These are phyloP conservation scores for Argyra leucocephala DNA, from an alignment of 2,888 invertebrate genomes.

Conservation along the genomic window DNA sequence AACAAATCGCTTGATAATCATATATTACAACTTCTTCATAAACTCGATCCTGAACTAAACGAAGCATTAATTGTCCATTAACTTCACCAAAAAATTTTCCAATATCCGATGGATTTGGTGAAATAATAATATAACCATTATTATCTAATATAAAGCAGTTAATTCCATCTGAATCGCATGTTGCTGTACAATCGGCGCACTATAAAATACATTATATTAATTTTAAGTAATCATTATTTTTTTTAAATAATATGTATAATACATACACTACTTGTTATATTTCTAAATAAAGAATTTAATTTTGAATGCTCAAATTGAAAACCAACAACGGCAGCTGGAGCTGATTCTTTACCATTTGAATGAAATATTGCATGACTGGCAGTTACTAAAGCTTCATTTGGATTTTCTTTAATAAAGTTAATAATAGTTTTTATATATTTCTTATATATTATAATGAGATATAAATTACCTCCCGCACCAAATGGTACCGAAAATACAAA, in stretches of 20 bases:
- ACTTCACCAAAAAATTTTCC: slow-evolving; percentile 84
- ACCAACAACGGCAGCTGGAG: slow-evolving; percentile 61
- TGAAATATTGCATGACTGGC: slow-evolving; percentile 78
- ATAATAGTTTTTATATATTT: background rate
- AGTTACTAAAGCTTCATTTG: slow-evolving; percentile 61
- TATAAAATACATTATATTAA: slow-evolving; percentile 31
- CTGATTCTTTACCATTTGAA: slow-evolving; percentile 47
- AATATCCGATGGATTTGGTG: slow-evolving; percentile 60
- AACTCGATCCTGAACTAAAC: slow-evolving; percentile 62
- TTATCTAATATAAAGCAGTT: slow-evolving; percentile 82
- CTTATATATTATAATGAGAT: background rate
- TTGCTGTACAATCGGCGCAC: slow-evolving; percentile 43
- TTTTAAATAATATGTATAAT: background rate
- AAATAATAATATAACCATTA: slow-evolving; percentile 78
- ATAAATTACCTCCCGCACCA: slow-evolving; percentile 43
- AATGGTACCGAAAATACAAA: slow-evolving; percentile 75
- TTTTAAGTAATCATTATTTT: slow-evolving; percentile 31
- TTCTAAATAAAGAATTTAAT: slow-evolving; percentile 65
- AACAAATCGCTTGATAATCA: slow-evolving; percentile 86
- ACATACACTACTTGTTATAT: slow-evolving; percentile 65
- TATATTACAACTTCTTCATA: slow-evolving; percentile 65
- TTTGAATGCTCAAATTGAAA: slow-evolving; percentile 74
- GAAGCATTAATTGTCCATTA: slow-evolving; percentile 65
- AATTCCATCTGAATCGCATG: slow-evolving; percentile 56
- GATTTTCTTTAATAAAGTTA: slow-evolving; percentile 29